Base-by-base conservation (phyloP, 2,113 vertebrate genomes). In the Salvelinus namaycush region DNA sequence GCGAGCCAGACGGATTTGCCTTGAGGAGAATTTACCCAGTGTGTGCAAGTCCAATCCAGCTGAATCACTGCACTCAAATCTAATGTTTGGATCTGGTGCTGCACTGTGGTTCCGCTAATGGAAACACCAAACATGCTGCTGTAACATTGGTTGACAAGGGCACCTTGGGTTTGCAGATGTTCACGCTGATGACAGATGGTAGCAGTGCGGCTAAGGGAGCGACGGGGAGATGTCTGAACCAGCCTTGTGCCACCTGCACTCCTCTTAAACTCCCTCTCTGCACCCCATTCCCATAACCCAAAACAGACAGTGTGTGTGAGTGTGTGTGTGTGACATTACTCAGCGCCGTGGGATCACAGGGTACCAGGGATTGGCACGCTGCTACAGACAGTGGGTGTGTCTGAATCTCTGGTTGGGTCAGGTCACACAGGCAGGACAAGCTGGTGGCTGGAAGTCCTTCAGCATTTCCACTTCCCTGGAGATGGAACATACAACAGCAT, bases 91-190 rank as follows among this genome's bases (percentile, higher is more conserved):
- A 88, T 87, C 72, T 86, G 81, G 82, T 83, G 87, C 86, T 88
- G 87, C 90, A 84, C 89, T 89, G 82, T 78, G 88, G 89, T 89
- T 89, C 82, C 88, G 89, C 89, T 91, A 89, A 93, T 92, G 88
- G 90, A 91, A 89, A 92, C 87, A 86, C 87, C 90, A 92, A 92
- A 89, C 87, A 87, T 82, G 83, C 87, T 85, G 89, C 85, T 84
- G 87, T 90, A 92, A 93, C 94, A 86, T 83, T 87, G 93, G 92
- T 87, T 88, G 92, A 93, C 94, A 94, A 94, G 94, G 94, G 93
- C 94, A 94, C 94, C 94, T 94, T 94, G 94, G 94, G 86, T 90
- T 88, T 94, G 94, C 94, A 94, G 94, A 94, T 94, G 94, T 94
- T 94, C 90, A 73, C 75, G 82, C 89, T 12, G 87, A 93, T 93